phyloP scores from a whole-genome alignment of 1,140 invertebrate genomes.

The Formica selysi region DNA sequence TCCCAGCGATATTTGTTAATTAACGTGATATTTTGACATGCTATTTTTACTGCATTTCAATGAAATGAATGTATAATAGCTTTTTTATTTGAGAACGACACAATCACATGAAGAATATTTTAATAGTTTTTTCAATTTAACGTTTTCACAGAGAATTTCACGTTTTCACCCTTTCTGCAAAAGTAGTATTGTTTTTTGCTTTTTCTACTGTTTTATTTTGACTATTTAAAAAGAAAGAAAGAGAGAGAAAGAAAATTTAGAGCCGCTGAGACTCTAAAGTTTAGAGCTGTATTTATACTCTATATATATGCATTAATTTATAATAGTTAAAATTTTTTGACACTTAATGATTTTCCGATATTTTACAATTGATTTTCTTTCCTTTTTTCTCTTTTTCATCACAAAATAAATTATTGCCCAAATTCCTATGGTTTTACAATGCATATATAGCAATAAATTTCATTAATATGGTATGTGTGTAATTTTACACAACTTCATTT shows the following conservation, averaged over 20 bases:
- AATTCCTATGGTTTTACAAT: not conserved
- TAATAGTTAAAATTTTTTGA: not conserved
- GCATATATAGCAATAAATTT: slow-evolving; percentile 38
- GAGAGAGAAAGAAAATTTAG: too few relatives aligned
- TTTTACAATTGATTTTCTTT: not conserved
- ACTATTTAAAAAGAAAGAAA: not conserved
- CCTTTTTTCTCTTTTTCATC: not conserved
- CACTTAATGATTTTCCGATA: not conserved
- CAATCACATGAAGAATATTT: not conserved
- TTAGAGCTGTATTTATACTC: not conserved
- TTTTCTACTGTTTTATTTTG: not conserved
- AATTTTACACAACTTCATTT: slow-evolving; percentile 41
- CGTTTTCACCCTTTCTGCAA: not conserved
- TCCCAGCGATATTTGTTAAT: not conserved
- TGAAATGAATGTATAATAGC: not conserved
- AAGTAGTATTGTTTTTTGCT: not conserved
- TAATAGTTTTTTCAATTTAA: not conserved
- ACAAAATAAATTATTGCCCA: slow-evolving; percentile 31
- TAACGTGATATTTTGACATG: not conserved
- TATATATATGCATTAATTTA: slow-evolving; percentile 4
- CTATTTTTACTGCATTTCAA: slow-evolving; percentile 2
- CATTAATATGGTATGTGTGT: slow-evolving; percentile 37
- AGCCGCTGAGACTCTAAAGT: too few relatives aligned
- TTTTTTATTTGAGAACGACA: not conserved
- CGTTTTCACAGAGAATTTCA: not conserved